These are phyloP conservation scores for Cygnus buccinator DNA, from an alignment of 2,113 vertebrate genomes.

Conservation along the genomic window DNA sequence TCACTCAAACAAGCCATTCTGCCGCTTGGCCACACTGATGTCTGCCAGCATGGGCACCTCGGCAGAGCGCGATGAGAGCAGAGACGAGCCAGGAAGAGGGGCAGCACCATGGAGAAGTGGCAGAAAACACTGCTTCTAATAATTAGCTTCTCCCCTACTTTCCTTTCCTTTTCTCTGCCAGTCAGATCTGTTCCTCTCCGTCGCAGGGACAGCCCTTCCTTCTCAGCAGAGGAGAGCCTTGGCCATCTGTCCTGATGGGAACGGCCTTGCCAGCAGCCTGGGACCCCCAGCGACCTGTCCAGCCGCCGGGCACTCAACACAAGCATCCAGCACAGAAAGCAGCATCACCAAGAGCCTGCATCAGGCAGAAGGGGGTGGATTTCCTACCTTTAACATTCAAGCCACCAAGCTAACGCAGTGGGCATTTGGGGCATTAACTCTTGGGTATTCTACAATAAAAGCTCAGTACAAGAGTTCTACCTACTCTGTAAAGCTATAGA, in stretches of 20 bases:
- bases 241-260: too few relatives aligned
- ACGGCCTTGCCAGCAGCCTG: too few relatives aligned
- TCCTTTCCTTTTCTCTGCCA: neutral
- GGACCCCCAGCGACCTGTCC: too few relatives aligned
- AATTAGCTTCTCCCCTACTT: neutral
- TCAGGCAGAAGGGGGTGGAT: neutral
- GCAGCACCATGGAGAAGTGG: neutral
- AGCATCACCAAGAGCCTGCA: neutral
- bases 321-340: accelerated
- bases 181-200: neutral
- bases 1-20: neutral
- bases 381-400: accelerated
- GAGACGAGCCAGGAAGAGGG: neutral
- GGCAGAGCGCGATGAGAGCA: neutral
- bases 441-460: accelerated
- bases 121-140: neutral
- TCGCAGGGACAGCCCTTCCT: neutral
- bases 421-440: neutral
- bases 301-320: neutral
- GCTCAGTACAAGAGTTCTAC: neutral
- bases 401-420: accelerated
- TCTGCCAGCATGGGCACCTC: neutral
- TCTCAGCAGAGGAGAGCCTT: too few relatives aligned
- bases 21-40: neutral
- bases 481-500: neutral